Percentiles rank a stretch among this genome's conserved stretches.
These are phyloP conservation scores for Leuctra nigra DNA, from an alignment of 2,888 invertebrate genomes.

Conservation along the genomic window DNA sequence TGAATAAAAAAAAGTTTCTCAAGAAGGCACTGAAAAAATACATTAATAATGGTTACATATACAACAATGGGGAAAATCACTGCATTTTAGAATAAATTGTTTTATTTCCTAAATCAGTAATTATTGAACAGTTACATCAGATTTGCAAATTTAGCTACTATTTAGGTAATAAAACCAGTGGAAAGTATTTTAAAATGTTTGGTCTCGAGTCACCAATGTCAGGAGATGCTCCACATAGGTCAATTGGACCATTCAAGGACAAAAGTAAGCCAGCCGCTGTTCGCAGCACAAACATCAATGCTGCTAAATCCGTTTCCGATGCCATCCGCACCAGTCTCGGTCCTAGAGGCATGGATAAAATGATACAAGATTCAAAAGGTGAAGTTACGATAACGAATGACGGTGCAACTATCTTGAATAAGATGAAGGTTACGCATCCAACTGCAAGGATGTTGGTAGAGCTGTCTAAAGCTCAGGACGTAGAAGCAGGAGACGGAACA, in stretches of 20 bases:
- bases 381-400: slow-evolving; percentile 99
- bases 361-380: slow-evolving; percentile 96
- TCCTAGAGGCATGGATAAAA: slow-evolving; percentile 99
- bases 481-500: slow-evolving; percentile 99
- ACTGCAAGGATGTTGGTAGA: slow-evolving; percentile 99
- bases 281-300: slow-evolving; percentile 90
- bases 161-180: too few relatives aligned
- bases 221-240: too few relatives aligned
- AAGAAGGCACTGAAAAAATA: too few relatives aligned
- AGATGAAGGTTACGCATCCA: slow-evolving; percentile 97
- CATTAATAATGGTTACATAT: too few relatives aligned
- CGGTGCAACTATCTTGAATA: slow-evolving; percentile 97
- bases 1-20: too few relatives aligned
- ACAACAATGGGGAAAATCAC: too few relatives aligned
- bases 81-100: too few relatives aligned
- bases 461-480: slow-evolving; percentile 95
- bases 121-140: too few relatives aligned
- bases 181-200: too few relatives aligned
- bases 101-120: too few relatives aligned
- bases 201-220: too few relatives aligned
- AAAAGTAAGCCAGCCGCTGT: slow-evolving; percentile 94
- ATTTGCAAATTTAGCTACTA: too few relatives aligned
- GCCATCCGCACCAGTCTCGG: slow-evolving; percentile 99
- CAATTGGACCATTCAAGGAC: slow-evolving; percentile 64
- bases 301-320: slow-evolving; percentile 99